Base-by-base conservation (phyloP, 2,797 vertebrate species). In the Pygocentrus nattereri region DNA sequence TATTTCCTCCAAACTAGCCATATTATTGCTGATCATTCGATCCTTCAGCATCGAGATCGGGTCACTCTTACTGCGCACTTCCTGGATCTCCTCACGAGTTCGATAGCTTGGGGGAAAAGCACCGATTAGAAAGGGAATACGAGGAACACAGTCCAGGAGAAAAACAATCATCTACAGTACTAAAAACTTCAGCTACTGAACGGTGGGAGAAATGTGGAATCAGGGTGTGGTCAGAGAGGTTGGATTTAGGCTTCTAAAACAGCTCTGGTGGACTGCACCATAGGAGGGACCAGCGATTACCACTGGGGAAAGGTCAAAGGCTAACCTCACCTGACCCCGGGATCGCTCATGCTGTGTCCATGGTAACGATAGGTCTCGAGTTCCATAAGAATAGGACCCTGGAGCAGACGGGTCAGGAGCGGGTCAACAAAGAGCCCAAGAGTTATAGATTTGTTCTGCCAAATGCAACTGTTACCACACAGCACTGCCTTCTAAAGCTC, bases 331-430 rank as follows among this genome's bases (percentile, higher is more conserved):
- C 97, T 98, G 93, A 98, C 90, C 21, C 97, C 97, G 16, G 97
- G 97, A 87, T 99, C 97, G 30, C 97, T 98, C 97, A 98, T 98
- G 88, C 97, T 98, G 92, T 99, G 96, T 86, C 97, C 97, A 73
- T 96, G 95, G 76, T 96, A 96, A 85, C 95, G 94, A 30, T 95
- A 95, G 0, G 94, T 95, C 89, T 96, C 95, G 31, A 96, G 88
- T 85, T 96, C 95, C 94, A 96, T 95, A 84, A 96, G 52, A 78
- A 96, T 92, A 74, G 95, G 95, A 15, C 95, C 95, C 96, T 96
- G 61, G 41, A 85, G 76, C 12, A 67, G 18, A 80, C 0, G 69
- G 77, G 41, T 56, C 56, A 56, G 18, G 38, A 61, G 23, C 31
- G 73, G 44, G 56, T 76, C 79, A 79, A 69, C 61, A 50, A 50